Conservation (phyloP, 2,113 vertebrate genomes). For the Amazona guildingii region DNA sequence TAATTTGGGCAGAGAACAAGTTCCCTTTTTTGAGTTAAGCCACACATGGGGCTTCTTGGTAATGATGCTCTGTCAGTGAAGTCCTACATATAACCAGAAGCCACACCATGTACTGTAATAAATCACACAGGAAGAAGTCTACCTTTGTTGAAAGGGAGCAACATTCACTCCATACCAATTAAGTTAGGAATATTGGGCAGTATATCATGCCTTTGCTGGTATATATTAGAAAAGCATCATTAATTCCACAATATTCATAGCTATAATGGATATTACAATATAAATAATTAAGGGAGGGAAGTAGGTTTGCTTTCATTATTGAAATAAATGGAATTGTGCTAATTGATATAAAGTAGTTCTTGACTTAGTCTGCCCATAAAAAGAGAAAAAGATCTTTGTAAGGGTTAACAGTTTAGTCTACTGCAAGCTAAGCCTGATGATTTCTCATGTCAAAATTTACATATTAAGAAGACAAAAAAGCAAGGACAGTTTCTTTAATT, state of each 20-base stretch:
- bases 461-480: not conserved
- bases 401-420: not conserved
- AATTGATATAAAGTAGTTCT: not conserved
- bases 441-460: not conserved
- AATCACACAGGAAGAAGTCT: not conserved
- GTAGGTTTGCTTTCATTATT: not conserved
- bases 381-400: not conserved
- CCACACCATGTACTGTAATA: not conserved
- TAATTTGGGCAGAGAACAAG: not conserved
- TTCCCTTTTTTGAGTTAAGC: not conserved
- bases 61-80: not conserved
- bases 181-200: not conserved
- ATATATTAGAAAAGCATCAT: conserved; percentile 25
- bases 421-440: not conserved
- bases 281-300: not conserved
- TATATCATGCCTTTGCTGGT: not conserved
- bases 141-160: not conserved
- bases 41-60: not conserved
- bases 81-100: not conserved
- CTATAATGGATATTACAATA: not conserved
- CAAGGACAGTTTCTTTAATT: not conserved
- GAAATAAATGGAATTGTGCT: not conserved
- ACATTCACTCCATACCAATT: not conserved
- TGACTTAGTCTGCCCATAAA: not conserved
- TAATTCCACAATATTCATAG: conserved; percentile 7